Evolutionary conservation across 2,888 invertebrate genomes (phyloP), one percentile per base, ranked within the genome.

Genomic region (Caenorhabditis sp.): DNA sequence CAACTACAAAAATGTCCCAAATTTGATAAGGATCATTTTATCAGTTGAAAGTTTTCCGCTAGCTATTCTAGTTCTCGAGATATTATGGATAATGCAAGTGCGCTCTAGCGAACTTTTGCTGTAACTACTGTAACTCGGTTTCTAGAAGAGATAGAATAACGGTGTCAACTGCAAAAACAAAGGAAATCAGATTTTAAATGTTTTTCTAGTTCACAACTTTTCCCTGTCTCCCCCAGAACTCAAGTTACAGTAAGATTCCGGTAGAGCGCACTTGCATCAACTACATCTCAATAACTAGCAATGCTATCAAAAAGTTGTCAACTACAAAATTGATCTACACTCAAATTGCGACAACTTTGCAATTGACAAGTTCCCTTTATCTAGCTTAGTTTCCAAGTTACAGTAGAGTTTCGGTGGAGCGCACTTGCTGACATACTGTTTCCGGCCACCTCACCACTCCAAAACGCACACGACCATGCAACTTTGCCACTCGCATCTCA

Each of bases 211-310:
- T 51, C 24, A 51, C 24, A 51, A 51, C 51, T 51, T 47, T 47
- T 47, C 9, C 3, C 47, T 18, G 18, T 18, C 2, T 18, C n/a
- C 2, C 18, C n/a, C 4, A 47, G 4, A 4, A 2, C 3, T 2
- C 47, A 18, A 47, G 47, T 47, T 47, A 47, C 47, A 47, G 20
- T n/a, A 11, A 9, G 47, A 20, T 47, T 47, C 18, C 47, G 20
- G 20, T 47, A 47, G 47, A 47, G 47, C 47, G 18, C 47, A 47
- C 18, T 47, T 47, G 69, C 77, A 93, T 92, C 5, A 93, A 93
- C 88, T 93, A 93, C 50, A 92, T 90, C 20, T 93, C 88, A 94
- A 94, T 94, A 56, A 93, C 89, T 24, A 93, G 71, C 37, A 93
- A 89, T 44, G 93, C 92, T 65, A 93, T 74, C 18, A 94, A 86